Base-by-base conservation (phyloP, 1,140 invertebrate species). In the Drosophila lacteicornis region DNA sequence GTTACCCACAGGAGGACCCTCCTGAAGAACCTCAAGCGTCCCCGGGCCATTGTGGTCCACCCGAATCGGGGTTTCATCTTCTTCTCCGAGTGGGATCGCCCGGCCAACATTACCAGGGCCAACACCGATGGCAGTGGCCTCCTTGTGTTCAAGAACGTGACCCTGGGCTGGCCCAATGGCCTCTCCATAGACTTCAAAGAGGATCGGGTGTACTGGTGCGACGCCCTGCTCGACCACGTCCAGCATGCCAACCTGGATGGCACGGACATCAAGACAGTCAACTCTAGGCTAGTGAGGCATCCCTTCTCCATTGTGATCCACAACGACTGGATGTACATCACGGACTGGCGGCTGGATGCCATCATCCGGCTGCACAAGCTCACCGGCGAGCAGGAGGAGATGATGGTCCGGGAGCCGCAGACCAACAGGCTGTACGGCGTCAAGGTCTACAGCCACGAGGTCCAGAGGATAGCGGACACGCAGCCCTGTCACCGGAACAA, bases 291-390 rank as follows among this genome's bases (percentile, higher is more conserved):
- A 2, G 98, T 99, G 19, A 95, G 97, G 49, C 98, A 99, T 94
- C 98, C 99, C 7, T 99, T 99, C 93, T 99, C 98, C 0, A 97
- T 99, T 45, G 97, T 99, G 0, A 97, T 99, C 69, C 96, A 98
- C 92, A 95, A 96, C 82, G 96, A 99, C n/a, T 98, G 96, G 94
- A 96, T 99, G 94, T 99, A 99, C 91, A 98, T 99, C 15, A 99
- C 99, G 1, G 99, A 99, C 92, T 99, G 99, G 98, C 94, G 98
- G 42, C 92, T 99, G 7, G 98, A 99, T 93, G 98, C 98, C 0
- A 99, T 99, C 40, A 96, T 99, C 2, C 94, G 97, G 42, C 94
- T 99, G 63, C 96, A 99, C 84, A 99, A 99, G 92, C 94, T 96
- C 17, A 98, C 96, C 1, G 98, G 97, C 0, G 96, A 96, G 50